A percentile compares a stretch with the other conserved stretches of the same genome.
These are phyloP conservation scores for Lochmaea capreae DNA, from an alignment of 2,888 invertebrate species.

Conservation along the genomic window DNA sequence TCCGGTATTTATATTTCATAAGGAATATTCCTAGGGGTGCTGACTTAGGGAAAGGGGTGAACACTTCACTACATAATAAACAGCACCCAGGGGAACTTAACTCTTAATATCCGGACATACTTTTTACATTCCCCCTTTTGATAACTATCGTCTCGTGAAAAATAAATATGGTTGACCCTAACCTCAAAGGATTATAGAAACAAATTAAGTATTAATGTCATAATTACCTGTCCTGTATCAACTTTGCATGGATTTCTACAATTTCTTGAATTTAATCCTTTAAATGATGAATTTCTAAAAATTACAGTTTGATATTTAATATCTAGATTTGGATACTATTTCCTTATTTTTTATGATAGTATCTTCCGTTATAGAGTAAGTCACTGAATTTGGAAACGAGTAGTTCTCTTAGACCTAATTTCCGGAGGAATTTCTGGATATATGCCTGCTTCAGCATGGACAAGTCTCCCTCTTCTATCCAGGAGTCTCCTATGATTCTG, in stretches of 20 bases:
- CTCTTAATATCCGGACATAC: slow-evolving; percentile 60
- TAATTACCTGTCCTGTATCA: neutral
- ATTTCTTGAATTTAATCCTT: too few species aligned
- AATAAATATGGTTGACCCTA: slow-evolving; percentile 9
- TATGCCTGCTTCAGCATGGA: too few species aligned
- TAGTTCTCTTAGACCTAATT: too few species aligned
- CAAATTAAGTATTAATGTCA: neutral
- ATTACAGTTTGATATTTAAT: too few species aligned
- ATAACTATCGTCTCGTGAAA: neutral
- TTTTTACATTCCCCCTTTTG: slow-evolving; percentile 38
- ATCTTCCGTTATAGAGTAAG: too few species aligned
- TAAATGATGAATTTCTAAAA: too few species aligned
- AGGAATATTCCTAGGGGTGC: slow-evolving; percentile 47
- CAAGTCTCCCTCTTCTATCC: too few species aligned
- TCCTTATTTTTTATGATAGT: too few species aligned
- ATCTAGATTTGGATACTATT: too few species aligned
- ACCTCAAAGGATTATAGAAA: neutral
- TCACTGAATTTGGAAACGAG: too few species aligned
- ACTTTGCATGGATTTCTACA: neutral
- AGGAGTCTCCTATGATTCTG: too few species aligned
- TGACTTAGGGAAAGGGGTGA: slow-evolving; percentile 54
- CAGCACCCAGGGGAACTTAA: slow-evolving; percentile 58
- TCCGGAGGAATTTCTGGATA: too few species aligned
- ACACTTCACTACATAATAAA: slow-evolving; percentile 51
- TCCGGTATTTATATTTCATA: slow-evolving; percentile 45